phyloP scores from a whole-genome alignment of 2,113 vertebrate genomes.

The Merops nubicus region DNA sequence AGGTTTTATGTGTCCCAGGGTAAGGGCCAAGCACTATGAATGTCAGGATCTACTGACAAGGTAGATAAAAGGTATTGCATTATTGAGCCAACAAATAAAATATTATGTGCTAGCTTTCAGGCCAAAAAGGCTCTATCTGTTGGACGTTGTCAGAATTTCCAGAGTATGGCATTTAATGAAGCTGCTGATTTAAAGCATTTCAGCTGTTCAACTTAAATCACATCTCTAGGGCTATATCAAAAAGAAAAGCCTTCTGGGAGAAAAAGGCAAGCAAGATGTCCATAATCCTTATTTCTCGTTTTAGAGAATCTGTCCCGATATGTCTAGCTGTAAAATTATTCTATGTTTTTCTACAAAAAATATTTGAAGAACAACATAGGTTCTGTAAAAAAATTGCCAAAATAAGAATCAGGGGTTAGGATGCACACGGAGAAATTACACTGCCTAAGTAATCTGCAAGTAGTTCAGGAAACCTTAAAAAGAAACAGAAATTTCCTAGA shows the following conservation, averaged over 20 bases:
- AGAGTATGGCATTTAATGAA: constrained; percentile 11
- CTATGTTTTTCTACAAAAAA: neutral
- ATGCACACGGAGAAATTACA: neutral
- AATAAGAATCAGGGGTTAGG: neutral
- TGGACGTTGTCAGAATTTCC: neutral
- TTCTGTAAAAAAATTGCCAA: neutral
- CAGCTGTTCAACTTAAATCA: neutral
- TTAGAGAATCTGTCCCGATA: neutral
- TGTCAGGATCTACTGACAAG: constrained; percentile 1
- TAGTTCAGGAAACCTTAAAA: neutral
- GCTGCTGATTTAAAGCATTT: neutral
- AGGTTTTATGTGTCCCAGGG: neutral
- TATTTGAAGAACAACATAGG: neutral
- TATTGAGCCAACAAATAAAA: constrained; percentile 18
- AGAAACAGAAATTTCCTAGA: neutral
- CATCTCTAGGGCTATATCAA: neutral
- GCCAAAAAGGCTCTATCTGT: neutral
- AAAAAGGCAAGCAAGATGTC: neutral
- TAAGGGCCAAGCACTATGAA: constrained; percentile 9
- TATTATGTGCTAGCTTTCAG: neutral
- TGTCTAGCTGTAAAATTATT: neutral
- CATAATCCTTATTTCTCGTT: neutral
- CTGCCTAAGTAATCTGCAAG: neutral
- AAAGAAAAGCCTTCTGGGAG: neutral
- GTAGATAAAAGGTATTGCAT: constrained; percentile 33